Base-by-base conservation (phyloP, 2,888 invertebrate species). In the Epinotia demarniana region DNA sequence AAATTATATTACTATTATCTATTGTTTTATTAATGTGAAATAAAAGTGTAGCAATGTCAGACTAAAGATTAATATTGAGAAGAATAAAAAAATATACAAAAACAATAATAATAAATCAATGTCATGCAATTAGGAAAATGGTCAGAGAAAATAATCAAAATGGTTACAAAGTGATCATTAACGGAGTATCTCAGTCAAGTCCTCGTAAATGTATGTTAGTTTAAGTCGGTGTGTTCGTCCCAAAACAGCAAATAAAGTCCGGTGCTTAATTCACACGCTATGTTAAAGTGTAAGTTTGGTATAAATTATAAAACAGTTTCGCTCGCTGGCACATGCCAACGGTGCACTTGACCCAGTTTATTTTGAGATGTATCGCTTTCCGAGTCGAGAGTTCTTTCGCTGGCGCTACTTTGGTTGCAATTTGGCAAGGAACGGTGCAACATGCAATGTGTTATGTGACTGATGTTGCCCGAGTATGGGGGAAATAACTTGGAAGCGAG, bases 351-450 rank as follows among this genome's bases (percentile, higher is more conserved):
- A 75, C 75, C 75, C 5, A 67, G 61, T 75, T 75, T 46, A 57
- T 67, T 67, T 55, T 60, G 66, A 75, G 67, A 75, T 57, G 75
- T 75, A 75, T 75, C 75, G 75, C 60, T 72, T 72, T 60, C 69
- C 55, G 53, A n/a, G 43, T 57, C 39, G 55, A 62, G 67, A 66
- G 75, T 55, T 72, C 75, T 72, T 57, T 33, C 16, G 19, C 53
- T 43, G 33, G 43, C 71, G 60, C 53, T 74, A 60, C 18, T 61
- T 27, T 27, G 67, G 67, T 75, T 67, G 57, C 61, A 72, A 72
- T 60, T 75, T 75, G 75, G 71, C 75, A 55, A 67, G 53, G 46
- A 55, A 27, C 61, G 67, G 46, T 67, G 19, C 18, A 60, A 67
- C 43, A 60, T 60, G 69, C 60, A 69, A 69, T 69, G 23, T 69